Percentiles rank a stretch among this genome's conserved stretches.
These are phyloP conservation scores for Acrocephalus kingi DNA, from an alignment of 2,113 vertebrate species.

Conservation along the genomic window DNA sequence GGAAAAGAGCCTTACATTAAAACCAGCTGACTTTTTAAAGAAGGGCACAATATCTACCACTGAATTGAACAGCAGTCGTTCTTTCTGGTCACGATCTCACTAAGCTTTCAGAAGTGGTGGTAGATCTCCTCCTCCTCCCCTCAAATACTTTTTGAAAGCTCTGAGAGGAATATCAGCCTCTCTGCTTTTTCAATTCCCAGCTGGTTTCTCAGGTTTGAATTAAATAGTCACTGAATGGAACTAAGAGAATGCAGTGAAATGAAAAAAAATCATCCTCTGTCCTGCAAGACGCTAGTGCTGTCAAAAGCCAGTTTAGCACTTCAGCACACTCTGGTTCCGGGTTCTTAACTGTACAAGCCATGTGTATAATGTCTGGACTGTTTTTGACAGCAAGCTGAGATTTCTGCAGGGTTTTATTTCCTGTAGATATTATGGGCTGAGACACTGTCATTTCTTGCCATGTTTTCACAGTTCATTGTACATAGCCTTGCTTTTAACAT, in stretches of 20 bases:
- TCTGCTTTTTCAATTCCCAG: background rate
- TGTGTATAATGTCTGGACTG: background rate
- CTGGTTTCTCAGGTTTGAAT: constrained; percentile 26
- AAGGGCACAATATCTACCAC: background rate
- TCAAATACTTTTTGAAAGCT: background rate
- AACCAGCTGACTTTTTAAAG: background rate
- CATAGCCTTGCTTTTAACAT: background rate
- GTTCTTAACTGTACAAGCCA: background rate
- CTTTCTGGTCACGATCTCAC: background rate
- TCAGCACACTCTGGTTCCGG: background rate
- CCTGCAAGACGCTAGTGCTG: background rate
- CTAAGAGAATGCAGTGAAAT: background rate
- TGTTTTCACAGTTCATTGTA: constrained; percentile 6
- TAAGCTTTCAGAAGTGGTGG: background rate
- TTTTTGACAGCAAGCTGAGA: constrained; percentile 13
- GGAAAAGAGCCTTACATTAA: background rate
- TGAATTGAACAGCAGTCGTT: background rate
- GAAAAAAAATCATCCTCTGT: background rate
- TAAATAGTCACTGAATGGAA: background rate
- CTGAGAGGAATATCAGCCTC: background rate
- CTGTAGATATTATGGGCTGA: background rate
- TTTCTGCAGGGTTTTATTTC: constrained; percentile 17
- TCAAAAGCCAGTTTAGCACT: constrained; percentile 35
- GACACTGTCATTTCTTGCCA: background rate
- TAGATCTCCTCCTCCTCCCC: background rate